phyloP scores from a whole-genome alignment of 2,797 vertebrate genomes.

The Podarcis lilfordi region DNA sequence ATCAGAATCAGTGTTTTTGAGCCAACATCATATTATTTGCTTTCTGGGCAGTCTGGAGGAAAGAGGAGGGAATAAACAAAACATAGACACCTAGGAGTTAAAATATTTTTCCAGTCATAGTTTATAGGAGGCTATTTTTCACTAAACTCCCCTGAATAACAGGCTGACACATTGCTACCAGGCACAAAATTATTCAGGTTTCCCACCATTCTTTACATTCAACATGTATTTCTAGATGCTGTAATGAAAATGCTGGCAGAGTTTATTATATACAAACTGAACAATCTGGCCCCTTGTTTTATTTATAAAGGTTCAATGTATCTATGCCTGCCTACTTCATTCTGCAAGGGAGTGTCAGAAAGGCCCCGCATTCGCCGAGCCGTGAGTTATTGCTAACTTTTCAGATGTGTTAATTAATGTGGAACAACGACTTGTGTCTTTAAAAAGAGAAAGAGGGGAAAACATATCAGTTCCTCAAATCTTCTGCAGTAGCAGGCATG shows the following conservation, averaged over 20 bases:
- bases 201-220: conserved; percentile 72
- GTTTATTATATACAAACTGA: conserved; percentile 87
- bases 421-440: conserved; percentile 82
- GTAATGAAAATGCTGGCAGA: conserved; percentile 86
- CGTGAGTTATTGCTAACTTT: conserved; percentile 88
- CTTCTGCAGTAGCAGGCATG: conserved; percentile 79
- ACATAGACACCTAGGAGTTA: conserved; percentile 3
- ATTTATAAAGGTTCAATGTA: conserved; percentile 91
- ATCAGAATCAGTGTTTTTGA: conserved; percentile 7
- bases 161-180: background rate
- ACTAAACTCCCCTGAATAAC: background rate
- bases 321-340: conserved; percentile 89
- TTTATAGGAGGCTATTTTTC: background rate
- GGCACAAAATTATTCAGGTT: conserved; percentile 3
- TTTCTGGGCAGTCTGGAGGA: background rate
- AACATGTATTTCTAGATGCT: conserved; percentile 84
- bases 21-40: background rate
- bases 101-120: conserved; percentile 28
- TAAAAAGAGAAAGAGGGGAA: conserved; percentile 60
- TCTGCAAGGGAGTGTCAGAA: conserved; percentile 89
- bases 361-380: conserved; percentile 88
- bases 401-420: conserved; percentile 89
- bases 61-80: background rate
- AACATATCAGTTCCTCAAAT: conserved; percentile 52
- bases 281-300: conserved; percentile 90